phyloP scores from a whole-genome alignment of 2,113 vertebrate genomes.

The Cottus gobio region DNA sequence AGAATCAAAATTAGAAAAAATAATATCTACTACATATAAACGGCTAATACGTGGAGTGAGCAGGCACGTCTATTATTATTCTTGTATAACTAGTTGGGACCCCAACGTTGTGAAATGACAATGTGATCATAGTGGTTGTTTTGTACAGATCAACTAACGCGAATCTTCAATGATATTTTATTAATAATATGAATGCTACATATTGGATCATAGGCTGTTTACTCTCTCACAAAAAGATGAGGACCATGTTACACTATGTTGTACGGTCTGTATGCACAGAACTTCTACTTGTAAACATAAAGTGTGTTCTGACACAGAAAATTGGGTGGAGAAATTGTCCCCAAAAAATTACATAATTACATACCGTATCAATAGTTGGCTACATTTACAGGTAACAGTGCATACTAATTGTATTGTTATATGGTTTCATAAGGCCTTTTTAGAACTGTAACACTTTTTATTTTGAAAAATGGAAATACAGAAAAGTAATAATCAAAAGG shows the following conservation, averaged over 20 bases:
- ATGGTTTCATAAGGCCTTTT: background rate
- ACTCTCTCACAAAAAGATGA: background rate
- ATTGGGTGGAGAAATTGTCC: background rate
- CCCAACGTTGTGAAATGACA: background rate
- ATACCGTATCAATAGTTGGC: background rate
- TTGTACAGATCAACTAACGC: background rate
- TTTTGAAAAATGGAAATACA: background rate
- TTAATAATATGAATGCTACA: background rate
- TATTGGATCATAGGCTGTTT: background rate
- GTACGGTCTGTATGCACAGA: background rate
- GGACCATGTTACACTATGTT: background rate
- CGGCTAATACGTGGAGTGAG: background rate
- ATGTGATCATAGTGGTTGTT: background rate
- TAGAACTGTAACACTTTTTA: background rate
- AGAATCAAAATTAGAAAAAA: background rate
- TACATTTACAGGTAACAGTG: background rate
- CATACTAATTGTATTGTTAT: background rate
- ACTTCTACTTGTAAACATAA: background rate
- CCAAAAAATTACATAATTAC: background rate
- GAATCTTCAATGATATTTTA: background rate
- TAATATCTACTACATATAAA: background rate
- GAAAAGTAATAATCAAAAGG: background rate
- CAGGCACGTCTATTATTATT: background rate
- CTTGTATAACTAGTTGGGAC: background rate
- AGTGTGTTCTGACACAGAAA: background rate